Evolutionary conservation across 1,140 invertebrate genomes (phyloP), one percentile per base, ranked within the genome.

Genomic region (Drosophila repletoides): DNA sequence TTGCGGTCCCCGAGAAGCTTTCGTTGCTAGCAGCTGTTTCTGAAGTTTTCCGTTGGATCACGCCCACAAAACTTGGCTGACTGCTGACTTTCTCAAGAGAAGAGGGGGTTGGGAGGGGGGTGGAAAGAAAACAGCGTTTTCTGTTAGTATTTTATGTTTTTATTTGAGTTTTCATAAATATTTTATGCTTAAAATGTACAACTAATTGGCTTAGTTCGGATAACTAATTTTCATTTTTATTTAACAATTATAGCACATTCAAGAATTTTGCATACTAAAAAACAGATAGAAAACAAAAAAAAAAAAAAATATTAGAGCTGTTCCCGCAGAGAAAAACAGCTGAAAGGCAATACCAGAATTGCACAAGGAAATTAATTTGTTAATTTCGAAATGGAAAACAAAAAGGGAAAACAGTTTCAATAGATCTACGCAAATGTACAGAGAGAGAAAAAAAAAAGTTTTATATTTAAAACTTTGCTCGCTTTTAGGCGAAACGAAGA

Each of bases 111-210:
- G n/a, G n/a, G n/a, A n/a, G n/a, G n/a, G n/a, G n/a, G n/a, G n/a
- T n/a, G n/a, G n/a, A n/a, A n/a, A n/a, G n/a, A n/a, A n/a, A n/a
- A n/a, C n/a, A n/a, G n/a, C n/a, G n/a, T 17, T 2, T 0, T 59
- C 36, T 40, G 38, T 67, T 72, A 65, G 41, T 86, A 80, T 60
- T 84, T 86, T 59, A 55, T 71, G 21, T 72, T 67, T 83, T 83
- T 83, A 83, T 84, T 83, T 60, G 70, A 83, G 84, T 77, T 84
- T 53, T 83, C 79, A 84, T 83, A 79, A 83, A 84, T 83, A 83
- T 84, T 84, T 66, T 65, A 56, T 38, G 65, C 79, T 84, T 77
- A 69, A 76, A 83, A 71, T 84, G 45, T 84, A 83, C 74, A 83
- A 84, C 74, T 83, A 83, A 70, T 77, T 83, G 40, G 79, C 77